Evolutionary conservation across 2,113 vertebrate genomes (phyloP).

Genomic region (Neolamprologus devosi): DNA sequence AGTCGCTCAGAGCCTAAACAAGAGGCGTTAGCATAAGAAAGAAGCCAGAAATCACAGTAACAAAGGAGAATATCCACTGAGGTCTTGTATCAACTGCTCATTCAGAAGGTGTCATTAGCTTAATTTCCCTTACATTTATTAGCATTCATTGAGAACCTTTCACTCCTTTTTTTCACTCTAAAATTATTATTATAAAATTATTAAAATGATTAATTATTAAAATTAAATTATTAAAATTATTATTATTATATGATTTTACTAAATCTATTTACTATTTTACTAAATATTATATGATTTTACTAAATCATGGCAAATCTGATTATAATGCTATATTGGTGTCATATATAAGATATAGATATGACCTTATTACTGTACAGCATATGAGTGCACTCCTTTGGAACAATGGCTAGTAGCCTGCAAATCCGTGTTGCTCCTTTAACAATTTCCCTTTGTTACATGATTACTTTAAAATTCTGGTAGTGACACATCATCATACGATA

Average conservation of each 20-base stretch:
- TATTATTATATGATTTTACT: too few relatives aligned
- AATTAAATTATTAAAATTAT: too few relatives aligned
- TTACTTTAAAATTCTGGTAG: background rate
- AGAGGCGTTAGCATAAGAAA: background rate
- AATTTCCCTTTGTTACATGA: background rate
- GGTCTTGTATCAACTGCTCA: background rate
- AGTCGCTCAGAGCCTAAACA: background rate
- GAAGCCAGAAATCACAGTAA: background rate
- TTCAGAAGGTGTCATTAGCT: background rate
- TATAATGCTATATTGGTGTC: background rate
- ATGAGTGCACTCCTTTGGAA: background rate
- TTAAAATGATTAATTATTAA: too few relatives aligned
- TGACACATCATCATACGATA: background rate
- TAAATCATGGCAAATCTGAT: background rate
- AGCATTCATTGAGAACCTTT: background rate
- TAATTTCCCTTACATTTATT: background rate
- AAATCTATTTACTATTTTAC: too few relatives aligned
- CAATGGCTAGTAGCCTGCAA: accelerated
- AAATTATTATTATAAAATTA: background rate
- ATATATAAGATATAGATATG: background rate
- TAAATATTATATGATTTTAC: background rate
- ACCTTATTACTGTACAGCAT: background rate
- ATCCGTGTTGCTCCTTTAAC: background rate
- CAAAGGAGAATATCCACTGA: background rate
- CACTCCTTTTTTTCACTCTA: background rate